Base-by-base conservation (phyloP, 2,888 invertebrate genomes). In the Agrochola circellaris region DNA sequence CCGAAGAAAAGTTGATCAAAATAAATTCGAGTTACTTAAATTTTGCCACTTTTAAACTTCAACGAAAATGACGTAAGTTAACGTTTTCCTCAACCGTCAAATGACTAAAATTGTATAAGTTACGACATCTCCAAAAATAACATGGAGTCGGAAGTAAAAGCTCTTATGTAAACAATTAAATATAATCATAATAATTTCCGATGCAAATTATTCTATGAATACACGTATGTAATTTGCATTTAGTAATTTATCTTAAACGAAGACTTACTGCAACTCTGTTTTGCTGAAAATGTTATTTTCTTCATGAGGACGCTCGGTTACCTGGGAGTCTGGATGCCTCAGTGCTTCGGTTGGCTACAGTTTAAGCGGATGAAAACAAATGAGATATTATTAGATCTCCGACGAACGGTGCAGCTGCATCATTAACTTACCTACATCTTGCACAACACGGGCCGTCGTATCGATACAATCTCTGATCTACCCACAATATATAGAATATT, bases 321-420 rank as follows among this genome's bases (percentile, higher is more conserved):
- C 64, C 45, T 56, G 65, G 42, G 15, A 74, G 26, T 17, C 34
- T 71, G 61, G 42, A 42, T 51, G 48, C 58, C 61, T 54, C 45
- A 38, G 30, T 60, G 75, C 56, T 60, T 34, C 58, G 30, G 56
- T 72, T 75, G 30, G 75, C 51, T 61, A 68, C 51, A 56, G 62
- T 64, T 30, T 77, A 68, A 42, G 45, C 61, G 71, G 68, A 74
- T 83, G 56, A 71, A 73, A 85, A 85, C 83, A 74, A 85, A 83
- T 85, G 74, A 74, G 69, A 78, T 68, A 65, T 74, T 74, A 82
- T 74, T 81, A 83, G 71, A 72, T 77, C 51, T 34, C 23, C 65
- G 54, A 30, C 38, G 60, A 61, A 64, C 64, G 23, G 2, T 71
- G 66, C 62, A 17, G 71, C 61, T 75, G 13, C 60, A 75, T 64